phyloP scores from a whole-genome alignment of 2,888 invertebrate species.

The Helicoverpa assulta region DNA sequence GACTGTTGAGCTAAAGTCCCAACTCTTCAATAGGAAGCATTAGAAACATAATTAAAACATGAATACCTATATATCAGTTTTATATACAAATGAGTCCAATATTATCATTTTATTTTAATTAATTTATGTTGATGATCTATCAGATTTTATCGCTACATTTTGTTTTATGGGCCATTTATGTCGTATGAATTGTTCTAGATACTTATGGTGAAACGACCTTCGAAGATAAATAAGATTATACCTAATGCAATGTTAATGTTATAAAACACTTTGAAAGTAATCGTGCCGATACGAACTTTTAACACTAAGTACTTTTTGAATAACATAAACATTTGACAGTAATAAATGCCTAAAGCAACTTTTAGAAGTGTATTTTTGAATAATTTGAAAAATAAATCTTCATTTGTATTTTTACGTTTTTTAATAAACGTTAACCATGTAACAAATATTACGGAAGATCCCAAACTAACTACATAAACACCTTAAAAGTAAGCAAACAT shows the following conservation, averaged over 20 bases:
- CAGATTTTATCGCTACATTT: constrained; percentile 29
- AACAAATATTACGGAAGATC: constrained; percentile 2
- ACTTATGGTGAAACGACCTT: constrained; percentile 9
- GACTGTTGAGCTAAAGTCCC: constrained; percentile 76
- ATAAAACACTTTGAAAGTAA: constrained; percentile 17
- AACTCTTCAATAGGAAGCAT: constrained; percentile 78
- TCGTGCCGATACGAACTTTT: constrained; percentile 1
- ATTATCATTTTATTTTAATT: constrained; percentile 11
- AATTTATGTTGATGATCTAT: constrained; percentile 28
- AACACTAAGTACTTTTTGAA: background rate
- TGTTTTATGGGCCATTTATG: constrained; percentile 30
- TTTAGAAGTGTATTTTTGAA: background rate
- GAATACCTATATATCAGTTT: constrained; percentile 25
- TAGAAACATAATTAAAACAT: constrained; percentile 64
- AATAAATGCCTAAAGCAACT: no score
- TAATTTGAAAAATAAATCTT: background rate
- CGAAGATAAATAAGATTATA: constrained; percentile 24
- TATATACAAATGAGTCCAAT: constrained; percentile 32
- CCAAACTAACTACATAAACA: constrained; percentile 28
- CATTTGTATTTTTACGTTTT: background rate
- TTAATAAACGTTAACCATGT: constrained; percentile 2
- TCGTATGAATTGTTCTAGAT: constrained; percentile 33
- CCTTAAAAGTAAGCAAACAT: constrained; percentile 30
- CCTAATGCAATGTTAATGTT: constrained; percentile 16
- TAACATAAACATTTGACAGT: background rate